Evolutionary conservation across 2,797 vertebrate genomes (phyloP).

Genomic region (Protosalanx chinensis): DNA sequence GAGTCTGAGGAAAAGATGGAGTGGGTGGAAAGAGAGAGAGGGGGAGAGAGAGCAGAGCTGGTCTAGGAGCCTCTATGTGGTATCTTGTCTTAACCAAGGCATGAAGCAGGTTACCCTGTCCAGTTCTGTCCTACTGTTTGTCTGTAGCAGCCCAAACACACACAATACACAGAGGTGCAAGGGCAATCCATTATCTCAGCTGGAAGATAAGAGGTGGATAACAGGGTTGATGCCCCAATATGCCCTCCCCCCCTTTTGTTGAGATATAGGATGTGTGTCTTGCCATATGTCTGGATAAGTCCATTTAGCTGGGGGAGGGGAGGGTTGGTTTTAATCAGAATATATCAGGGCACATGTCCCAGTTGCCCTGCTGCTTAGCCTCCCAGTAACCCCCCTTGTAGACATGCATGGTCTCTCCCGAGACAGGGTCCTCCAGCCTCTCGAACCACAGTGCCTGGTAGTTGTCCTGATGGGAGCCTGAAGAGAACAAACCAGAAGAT

Average conservation of each 20-base stretch:
- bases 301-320: constrained; percentile 10
- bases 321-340: constrained; percentile 69
- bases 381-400: constrained; percentile 96
- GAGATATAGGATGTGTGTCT: constrained; percentile 1
- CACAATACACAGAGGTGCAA: constrained; percentile 8
- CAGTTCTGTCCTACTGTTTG: not conserved
- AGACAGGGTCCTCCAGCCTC: constrained; percentile 77
- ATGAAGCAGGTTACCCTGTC: constrained; percentile 23
- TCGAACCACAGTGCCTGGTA: constrained; percentile 92
- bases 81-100: constrained; percentile 20
- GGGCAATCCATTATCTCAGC: constrained; percentile 35
- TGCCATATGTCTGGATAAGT: constrained; percentile 11
- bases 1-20: constrained; percentile 29
- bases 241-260: not conserved
- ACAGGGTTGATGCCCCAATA: constrained; percentile 13
- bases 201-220: constrained; percentile 10
- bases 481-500: not conserved
- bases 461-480: constrained; percentile 82
- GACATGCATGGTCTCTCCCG: constrained; percentile 83
- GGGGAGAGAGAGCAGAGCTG: not conserved
- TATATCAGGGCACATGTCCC: constrained; percentile 87
- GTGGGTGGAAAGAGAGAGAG: constrained; percentile 23
- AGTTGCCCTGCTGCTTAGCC: constrained; percentile 84
- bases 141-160: not conserved
- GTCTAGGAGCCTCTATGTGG: constrained; percentile 12